phyloP scores from a whole-genome alignment of 2,797 vertebrate genomes.

The Pipistrellus nathusii region DNA sequence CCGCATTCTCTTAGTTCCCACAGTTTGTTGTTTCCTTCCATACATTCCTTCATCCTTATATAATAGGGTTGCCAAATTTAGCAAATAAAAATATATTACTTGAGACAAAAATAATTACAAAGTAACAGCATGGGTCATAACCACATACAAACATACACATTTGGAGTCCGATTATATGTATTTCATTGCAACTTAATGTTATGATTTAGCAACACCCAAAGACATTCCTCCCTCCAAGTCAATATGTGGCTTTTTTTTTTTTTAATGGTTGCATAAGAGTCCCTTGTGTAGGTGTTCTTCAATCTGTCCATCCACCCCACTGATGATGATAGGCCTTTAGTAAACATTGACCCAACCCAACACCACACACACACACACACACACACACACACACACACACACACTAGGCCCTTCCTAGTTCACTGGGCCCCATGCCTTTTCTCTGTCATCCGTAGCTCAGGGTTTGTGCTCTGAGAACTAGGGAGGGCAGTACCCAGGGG shows the following conservation, averaged over 20 bases:
- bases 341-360: neutral
- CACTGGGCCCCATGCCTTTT: neutral
- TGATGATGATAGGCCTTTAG: neutral
- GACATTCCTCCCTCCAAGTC: neutral
- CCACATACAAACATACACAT: neutral
- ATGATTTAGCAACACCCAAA: neutral
- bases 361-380: neutral
- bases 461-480: neutral
- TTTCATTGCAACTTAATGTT: neutral
- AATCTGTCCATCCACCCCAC: neutral
- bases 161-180: neutral
- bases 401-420: neutral
- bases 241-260: neutral
- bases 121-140: neutral
- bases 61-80: neutral
- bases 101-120: neutral
- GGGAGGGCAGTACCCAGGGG: neutral
- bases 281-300: neutral
- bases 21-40: neutral
- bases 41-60: neutral
- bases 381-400: no score
- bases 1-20: neutral
- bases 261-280: neutral
- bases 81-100: slow-evolving; percentile 36
- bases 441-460: neutral